Evolutionary conservation across 2,888 invertebrate genomes (phyloP).

Genomic region (Hydroisotoma schaefferi): DNA sequence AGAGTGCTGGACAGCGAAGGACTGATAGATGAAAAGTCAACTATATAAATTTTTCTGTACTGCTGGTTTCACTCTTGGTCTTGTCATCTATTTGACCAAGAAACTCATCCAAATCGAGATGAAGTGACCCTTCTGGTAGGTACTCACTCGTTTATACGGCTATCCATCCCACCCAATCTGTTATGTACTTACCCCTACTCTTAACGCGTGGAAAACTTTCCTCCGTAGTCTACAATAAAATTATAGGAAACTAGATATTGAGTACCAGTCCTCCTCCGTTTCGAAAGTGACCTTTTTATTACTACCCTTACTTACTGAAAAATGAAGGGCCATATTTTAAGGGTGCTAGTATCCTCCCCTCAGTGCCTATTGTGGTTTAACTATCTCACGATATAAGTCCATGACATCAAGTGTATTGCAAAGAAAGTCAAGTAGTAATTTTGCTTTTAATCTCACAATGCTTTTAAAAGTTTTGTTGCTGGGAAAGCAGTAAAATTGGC

Average conservation of each 20-base stretch:
- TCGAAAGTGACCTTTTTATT: constrained; percentile 21
- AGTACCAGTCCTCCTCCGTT: too few relatives aligned
- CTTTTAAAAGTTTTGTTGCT: background rate
- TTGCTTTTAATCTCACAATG: constrained; percentile 15
- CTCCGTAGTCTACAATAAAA: too few relatives aligned
- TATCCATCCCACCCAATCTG: constrained; percentile 4
- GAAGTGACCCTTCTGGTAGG: constrained; percentile 13
- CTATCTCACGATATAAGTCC: background rate
- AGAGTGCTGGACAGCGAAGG: background rate
- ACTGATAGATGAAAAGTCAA: too few relatives aligned
- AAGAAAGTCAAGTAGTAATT: constrained; percentile 8
- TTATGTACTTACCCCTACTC: background rate
- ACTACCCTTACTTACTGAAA: constrained; percentile 14
- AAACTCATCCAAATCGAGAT: constrained; percentile 10
- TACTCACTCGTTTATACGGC: background rate
- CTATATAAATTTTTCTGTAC: background rate
- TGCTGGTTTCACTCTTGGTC: background rate
- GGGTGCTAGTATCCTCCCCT: background rate
- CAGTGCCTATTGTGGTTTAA: background rate
- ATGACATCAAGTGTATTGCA: background rate
- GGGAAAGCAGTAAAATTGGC: too few relatives aligned
- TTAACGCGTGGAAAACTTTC: background rate
- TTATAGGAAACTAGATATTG: too few relatives aligned
- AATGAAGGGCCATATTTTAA: constrained; percentile 18
- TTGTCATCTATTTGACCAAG: constrained; percentile 9